Conservation (phyloP, 2,113 vertebrate species). For the Tenebrosternarchus preto region DNA sequence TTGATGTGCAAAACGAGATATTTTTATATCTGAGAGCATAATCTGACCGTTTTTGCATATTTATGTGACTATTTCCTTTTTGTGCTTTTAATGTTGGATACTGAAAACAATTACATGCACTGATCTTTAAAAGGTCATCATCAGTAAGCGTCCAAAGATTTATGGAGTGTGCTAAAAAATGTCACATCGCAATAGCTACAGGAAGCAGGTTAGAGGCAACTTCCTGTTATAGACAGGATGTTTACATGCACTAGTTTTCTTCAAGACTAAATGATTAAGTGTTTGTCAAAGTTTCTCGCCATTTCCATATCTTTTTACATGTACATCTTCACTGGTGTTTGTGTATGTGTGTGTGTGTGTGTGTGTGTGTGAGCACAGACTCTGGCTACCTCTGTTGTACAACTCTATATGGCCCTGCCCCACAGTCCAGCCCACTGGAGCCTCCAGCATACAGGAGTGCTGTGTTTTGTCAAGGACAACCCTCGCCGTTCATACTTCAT, state of each 20-base stretch:
- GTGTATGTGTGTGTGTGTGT: constrained; percentile 28
- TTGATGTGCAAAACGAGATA: neutral
- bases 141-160: neutral
- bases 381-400: constrained; percentile 73
- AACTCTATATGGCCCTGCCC: constrained; percentile 73
- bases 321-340: too few species aligned
- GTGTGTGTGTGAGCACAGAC: constrained; percentile 58
- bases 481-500: constrained; percentile 78
- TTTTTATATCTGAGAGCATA: neutral
- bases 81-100: neutral
- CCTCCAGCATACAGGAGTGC: constrained; percentile 71
- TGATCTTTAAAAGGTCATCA: neutral
- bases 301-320: neutral
- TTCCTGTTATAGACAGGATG: constrained; percentile 56
- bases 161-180: neutral
- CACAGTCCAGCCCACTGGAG: constrained; percentile 70
- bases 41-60: neutral
- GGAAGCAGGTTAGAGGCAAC: constrained; percentile 55
- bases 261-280: neutral
- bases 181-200: constrained; percentile 4
- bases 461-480: constrained; percentile 80
- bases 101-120: neutral
- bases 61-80: neutral
- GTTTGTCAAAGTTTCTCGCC: neutral
- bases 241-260: constrained; percentile 11